Evolutionary conservation across 2,797 vertebrate species (phyloP).

Genomic region (Pteronotus mesoamericanus): DNA sequence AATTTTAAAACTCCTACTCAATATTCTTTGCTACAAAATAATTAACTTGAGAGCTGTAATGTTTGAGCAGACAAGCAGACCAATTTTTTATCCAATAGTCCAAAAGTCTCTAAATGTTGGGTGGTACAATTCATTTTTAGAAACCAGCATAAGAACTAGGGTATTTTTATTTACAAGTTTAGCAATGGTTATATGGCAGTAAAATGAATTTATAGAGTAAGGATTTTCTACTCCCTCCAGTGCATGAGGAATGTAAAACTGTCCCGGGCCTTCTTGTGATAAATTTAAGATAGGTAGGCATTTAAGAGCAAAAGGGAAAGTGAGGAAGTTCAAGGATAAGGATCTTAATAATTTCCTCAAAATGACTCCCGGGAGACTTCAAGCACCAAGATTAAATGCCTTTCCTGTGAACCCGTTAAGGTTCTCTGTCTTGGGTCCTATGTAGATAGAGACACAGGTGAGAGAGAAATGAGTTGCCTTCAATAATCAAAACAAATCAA

Average conservation of each 20-base stretch:
- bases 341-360: slow-evolving; percentile 30
- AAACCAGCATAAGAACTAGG: neutral
- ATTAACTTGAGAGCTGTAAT: slow-evolving; percentile 15
- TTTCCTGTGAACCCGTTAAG: neutral
- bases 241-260: neutral
- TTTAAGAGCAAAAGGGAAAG: neutral
- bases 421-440: slow-evolving; percentile 19
- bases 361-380: neutral
- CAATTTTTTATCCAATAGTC: neutral
- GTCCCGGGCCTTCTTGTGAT: neutral
- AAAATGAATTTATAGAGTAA: slow-evolving; percentile 26
- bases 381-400: neutral
- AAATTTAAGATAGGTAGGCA: neutral
- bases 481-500: slow-evolving; percentile 44
- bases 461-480: neutral
- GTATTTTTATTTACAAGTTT: slow-evolving; percentile 43
- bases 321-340: neutral
- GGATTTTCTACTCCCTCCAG: neutral
- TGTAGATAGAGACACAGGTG: slow-evolving; percentile 36
- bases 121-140: slow-evolving; percentile 10
- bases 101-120: neutral
- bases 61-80: slow-evolving; percentile 3
- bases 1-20: slow-evolving; percentile 45
- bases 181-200: neutral
- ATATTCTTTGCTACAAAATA: slow-evolving; percentile 39